phyloP scores from a whole-genome alignment of 2,797 vertebrate genomes.

The Brachyrhaphis roseni region DNA sequence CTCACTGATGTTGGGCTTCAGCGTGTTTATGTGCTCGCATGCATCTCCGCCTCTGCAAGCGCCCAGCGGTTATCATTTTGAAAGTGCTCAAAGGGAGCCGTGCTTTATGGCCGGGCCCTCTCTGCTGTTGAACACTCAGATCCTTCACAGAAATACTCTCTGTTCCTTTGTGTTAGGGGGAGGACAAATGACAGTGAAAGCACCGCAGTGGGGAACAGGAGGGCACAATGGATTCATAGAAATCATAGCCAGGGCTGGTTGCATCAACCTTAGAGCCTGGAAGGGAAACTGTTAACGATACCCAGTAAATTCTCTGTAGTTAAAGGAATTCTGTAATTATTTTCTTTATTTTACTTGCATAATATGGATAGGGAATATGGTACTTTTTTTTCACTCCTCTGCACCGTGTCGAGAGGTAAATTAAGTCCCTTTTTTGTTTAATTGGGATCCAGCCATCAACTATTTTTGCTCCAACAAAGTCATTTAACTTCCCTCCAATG shows the following conservation, averaged over 20 bases:
- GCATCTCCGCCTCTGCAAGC: constrained; percentile 4
- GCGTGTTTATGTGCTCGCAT: not conserved
- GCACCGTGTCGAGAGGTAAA: constrained; percentile 10
- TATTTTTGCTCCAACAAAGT: constrained; percentile 35
- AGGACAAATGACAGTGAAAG: constrained; percentile 78
- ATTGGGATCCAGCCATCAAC: constrained; percentile 24
- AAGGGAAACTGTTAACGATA: constrained; percentile 64
- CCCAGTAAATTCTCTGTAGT: constrained; percentile 33
- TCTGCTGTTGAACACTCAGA: constrained; percentile 67
- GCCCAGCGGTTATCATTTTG: constrained; percentile 55
- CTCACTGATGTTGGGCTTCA: constrained; percentile 45
- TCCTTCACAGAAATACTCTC: constrained; percentile 72
- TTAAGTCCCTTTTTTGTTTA: not conserved
- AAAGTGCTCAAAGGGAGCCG: constrained; percentile 69
- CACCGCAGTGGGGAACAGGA: constrained; percentile 60
- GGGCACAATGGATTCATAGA: constrained; percentile 73
- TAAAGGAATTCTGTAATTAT: constrained; percentile 31
- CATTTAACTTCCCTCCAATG: constrained; percentile 54
- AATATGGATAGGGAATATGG: constrained; percentile 4
- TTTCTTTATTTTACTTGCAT: constrained; percentile 13
- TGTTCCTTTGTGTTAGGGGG: constrained; percentile 63
- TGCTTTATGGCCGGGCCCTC: constrained; percentile 56
- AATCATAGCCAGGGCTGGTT: constrained; percentile 59
- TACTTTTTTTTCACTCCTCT: constrained; percentile 4
- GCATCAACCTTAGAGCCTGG: constrained; percentile 61